Evolutionary conservation across 2,888 invertebrate species (phyloP).

Genomic region (Stenchaetothrips biformis): DNA sequence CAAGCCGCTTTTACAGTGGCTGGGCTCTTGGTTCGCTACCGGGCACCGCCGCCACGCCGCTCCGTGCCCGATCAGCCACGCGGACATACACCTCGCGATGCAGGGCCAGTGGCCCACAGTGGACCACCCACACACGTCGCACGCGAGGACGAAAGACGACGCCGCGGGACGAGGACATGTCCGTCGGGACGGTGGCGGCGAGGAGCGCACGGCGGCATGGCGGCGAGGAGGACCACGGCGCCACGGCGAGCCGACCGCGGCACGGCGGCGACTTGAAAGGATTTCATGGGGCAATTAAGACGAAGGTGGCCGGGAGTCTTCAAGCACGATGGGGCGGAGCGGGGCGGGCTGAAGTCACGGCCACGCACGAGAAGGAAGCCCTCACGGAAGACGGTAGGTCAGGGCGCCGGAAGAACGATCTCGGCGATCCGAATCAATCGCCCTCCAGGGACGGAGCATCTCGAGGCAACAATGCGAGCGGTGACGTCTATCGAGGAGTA

Average conservation of each 20-base stretch:
- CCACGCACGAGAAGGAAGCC: background rate
- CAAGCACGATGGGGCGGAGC: background rate
- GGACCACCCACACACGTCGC: background rate
- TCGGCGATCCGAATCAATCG: no score
- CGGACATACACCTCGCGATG: background rate
- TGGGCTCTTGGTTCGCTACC: background rate
- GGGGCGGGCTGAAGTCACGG: background rate
- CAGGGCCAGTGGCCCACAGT: background rate
- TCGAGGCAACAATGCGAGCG: no score
- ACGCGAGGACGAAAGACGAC: background rate
- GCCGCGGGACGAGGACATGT: no score
- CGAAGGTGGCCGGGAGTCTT: slow-evolving; percentile 13
- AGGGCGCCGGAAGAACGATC: background rate
- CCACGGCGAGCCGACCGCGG: background rate
- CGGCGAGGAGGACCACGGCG: background rate
- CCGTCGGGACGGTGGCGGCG: background rate
- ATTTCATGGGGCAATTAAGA: slow-evolving; percentile 21
- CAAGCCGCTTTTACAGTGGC: slow-evolving; percentile 14
- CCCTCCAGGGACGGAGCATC: no score
- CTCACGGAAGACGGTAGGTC: background rate
- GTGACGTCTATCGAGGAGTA: no score
- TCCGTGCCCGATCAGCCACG: background rate
- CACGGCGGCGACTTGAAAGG: slow-evolving; percentile 14
- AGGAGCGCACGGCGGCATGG: background rate
- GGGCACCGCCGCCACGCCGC: background rate